A percentile compares a stretch with the other conserved stretches of the same genome.
These are phyloP conservation scores for Cheirogaleus medius DNA, from an alignment of 2,113 vertebrate genomes.

Conservation along the genomic window DNA sequence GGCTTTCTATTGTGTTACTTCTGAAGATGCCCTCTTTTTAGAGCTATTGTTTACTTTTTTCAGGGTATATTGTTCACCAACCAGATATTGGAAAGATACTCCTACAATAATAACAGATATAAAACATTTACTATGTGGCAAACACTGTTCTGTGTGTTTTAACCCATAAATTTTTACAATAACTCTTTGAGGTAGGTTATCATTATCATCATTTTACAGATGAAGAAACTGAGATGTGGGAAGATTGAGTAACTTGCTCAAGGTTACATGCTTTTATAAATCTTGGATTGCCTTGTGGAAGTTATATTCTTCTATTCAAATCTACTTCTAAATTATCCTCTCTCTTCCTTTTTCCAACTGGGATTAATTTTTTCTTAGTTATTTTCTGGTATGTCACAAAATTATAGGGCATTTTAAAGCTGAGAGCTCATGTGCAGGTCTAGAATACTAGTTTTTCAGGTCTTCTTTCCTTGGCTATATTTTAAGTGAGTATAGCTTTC, in stretches of 20 bases:
- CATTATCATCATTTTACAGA: background rate
- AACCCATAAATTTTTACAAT: background rate
- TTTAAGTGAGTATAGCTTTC: background rate
- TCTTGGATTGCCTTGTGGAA: background rate
- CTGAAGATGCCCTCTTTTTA: background rate
- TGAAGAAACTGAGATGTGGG: background rate
- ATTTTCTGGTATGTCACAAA: background rate
- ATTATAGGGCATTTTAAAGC: background rate
- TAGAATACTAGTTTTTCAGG: background rate
- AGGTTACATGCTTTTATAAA: background rate
- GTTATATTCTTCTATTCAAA: background rate
- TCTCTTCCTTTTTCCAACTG: background rate
- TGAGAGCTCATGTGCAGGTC: background rate
- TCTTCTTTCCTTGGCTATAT: background rate
- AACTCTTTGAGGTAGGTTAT: background rate
- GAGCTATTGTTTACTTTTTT: constrained; percentile 3
- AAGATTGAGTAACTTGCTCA: background rate
- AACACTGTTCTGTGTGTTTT: background rate
- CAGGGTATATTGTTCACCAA: background rate
- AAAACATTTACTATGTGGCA: background rate
- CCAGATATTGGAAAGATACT: background rate
- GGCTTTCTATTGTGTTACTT: background rate
- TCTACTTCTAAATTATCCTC: background rate
- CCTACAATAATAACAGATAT: background rate
- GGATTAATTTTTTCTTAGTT: background rate